These are phyloP conservation scores for Panonychus citri DNA, from an alignment of 1,140 invertebrate species.

Conservation along the genomic window DNA sequence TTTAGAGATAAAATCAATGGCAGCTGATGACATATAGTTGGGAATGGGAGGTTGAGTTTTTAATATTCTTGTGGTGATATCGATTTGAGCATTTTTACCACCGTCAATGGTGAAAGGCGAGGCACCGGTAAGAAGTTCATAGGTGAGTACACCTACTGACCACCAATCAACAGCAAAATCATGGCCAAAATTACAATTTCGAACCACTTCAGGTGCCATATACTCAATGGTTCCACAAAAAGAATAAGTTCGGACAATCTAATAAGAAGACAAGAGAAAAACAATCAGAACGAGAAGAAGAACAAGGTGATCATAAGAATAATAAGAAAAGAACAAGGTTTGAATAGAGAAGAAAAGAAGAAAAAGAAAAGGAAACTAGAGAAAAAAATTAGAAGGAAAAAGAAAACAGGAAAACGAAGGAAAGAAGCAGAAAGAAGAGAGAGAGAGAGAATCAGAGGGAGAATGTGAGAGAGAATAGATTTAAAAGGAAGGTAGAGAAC, in stretches of 20 bases:
- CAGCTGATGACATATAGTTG: slow-evolving; percentile 55
- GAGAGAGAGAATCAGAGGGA: neutral
- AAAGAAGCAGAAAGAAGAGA: slow-evolving; percentile 11
- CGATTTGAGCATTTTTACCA: slow-evolving; percentile 64
- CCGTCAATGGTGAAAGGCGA: slow-evolving; percentile 88
- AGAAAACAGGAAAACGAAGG: slow-evolving; percentile 10
- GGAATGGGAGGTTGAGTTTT: slow-evolving; percentile 70
- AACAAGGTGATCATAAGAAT: slow-evolving; percentile 5
- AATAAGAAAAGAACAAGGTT: slow-evolving; percentile 40
- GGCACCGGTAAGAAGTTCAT: slow-evolving; percentile 84
- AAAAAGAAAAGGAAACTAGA: slow-evolving; percentile 34
- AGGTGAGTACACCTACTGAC: slow-evolving; percentile 86
- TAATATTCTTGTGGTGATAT: slow-evolving; percentile 72
- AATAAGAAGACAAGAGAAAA: slow-evolving; percentile 3
- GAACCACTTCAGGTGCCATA: slow-evolving; percentile 84
- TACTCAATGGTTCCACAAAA: slow-evolving; percentile 96
- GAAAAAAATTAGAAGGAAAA: slow-evolving; percentile 64
- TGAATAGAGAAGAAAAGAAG: neutral
- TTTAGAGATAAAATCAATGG: slow-evolving; percentile 55
- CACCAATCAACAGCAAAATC: slow-evolving; percentile 91
- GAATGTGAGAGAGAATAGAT: neutral
- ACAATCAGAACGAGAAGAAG: slow-evolving; percentile 63
- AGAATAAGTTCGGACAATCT: slow-evolving; percentile 62
- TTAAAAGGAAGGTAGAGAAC: neutral
- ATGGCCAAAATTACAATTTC: slow-evolving; percentile 53